These are phyloP conservation scores for Rissa tridactyla DNA, from an alignment of 2,113 vertebrate species.

Conservation along the genomic window DNA sequence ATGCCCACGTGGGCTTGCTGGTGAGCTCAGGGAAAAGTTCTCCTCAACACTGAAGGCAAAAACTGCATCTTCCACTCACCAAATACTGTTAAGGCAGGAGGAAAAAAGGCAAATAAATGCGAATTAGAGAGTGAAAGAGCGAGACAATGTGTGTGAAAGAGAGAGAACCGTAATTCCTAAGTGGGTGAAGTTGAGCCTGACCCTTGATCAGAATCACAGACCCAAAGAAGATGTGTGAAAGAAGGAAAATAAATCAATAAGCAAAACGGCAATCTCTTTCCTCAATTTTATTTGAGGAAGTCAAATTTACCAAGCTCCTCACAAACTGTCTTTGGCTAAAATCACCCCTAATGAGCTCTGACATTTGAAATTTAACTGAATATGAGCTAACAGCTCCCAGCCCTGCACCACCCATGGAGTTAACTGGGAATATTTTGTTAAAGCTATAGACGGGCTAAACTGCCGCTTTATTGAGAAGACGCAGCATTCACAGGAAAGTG, in stretches of 20 bases:
- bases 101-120: slow-evolving; percentile 10
- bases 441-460: background rate
- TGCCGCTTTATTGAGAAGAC: slow-evolving; percentile 66
- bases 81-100: slow-evolving; percentile 1
- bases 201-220: background rate
- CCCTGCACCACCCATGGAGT: slow-evolving; percentile 74
- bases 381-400: slow-evolving; percentile 73
- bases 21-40: background rate
- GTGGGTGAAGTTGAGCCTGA: slow-evolving; percentile 48
- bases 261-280: slow-evolving; percentile 60
- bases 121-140: background rate
- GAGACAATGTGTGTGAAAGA: background rate
- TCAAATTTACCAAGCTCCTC: slow-evolving; percentile 65
- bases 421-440: slow-evolving; percentile 70
- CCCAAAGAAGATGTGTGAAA: slow-evolving; percentile 41
- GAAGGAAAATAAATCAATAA: slow-evolving; percentile 60
- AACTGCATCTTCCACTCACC: background rate
- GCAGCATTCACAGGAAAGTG: slow-evolving; percentile 57
- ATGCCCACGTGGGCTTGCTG: background rate
- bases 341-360: slow-evolving; percentile 76
- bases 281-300: slow-evolving; percentile 75
- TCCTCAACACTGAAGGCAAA: background rate
- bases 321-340: slow-evolving; percentile 74
- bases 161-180: slow-evolving; percentile 7
- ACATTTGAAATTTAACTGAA: slow-evolving; percentile 75